Conservation (phyloP, 2,113 vertebrate species). For the Laticauda laticaudata region DNA sequence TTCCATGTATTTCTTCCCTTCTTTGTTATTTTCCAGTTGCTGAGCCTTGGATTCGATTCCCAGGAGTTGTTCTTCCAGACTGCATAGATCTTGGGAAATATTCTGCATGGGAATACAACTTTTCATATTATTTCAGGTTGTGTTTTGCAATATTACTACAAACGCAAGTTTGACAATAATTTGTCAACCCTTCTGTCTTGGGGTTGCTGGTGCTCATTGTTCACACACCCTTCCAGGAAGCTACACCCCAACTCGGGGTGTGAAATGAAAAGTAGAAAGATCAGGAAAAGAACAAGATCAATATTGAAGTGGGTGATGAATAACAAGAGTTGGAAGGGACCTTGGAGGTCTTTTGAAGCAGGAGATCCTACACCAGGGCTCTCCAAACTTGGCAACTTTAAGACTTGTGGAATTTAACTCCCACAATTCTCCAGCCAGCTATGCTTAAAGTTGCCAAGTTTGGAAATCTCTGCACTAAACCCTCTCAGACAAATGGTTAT, state of each 20-base stretch:
- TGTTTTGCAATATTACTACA: neutral
- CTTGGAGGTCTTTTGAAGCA: too few relatives aligned
- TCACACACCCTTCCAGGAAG: neutral
- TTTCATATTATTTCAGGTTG: neutral
- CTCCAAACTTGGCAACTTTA: too few relatives aligned
- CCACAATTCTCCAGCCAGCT: too few relatives aligned
- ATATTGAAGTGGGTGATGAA: neutral
- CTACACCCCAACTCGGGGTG: neutral
- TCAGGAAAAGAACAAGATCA: neutral
- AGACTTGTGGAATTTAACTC: too few relatives aligned
- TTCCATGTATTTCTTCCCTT: neutral
- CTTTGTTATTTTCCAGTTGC: neutral
- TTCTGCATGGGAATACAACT: neutral
- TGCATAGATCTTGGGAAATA: neutral
- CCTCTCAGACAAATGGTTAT: too few relatives aligned
- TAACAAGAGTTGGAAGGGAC: too few relatives aligned
- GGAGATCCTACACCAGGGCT: too few relatives aligned
- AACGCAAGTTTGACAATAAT: neutral
- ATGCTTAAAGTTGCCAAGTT: too few relatives aligned
- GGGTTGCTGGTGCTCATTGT: neutral
- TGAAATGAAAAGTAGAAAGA: neutral
- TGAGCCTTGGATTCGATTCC: neutral
- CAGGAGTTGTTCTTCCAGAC: neutral
- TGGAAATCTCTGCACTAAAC: too few relatives aligned
- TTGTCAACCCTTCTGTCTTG: too few relatives aligned